Evolutionary conservation across 2,113 vertebrate species (phyloP), one percentile per base, ranked within the genome.

Genomic region (Oriolus oriolus): DNA sequence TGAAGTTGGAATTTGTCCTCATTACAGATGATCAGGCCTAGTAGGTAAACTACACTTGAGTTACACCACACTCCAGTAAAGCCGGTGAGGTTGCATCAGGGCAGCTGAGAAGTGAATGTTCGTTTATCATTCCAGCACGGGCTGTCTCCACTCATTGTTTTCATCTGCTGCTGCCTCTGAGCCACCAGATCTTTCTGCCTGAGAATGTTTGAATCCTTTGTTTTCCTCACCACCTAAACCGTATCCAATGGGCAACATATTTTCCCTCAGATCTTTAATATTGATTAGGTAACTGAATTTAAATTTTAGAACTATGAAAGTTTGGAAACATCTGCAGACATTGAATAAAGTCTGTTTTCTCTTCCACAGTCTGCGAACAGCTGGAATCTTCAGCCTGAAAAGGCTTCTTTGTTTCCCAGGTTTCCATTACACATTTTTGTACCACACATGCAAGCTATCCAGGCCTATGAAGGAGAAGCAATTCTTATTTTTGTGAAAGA

Each of bases 351-450:
- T 96, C 83, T 96, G 85, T 86, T 96, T 93, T 97, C 79, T 83
- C 92, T 94, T 95, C 79, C 73, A 90, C 82, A 92, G 95, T 89
- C 93, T 93, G 92, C 0, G 11, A 96, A 96, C 96, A 96, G 96
- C 96, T 96, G 96, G 93, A 96, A 90, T 95, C 83, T 79, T 94
- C 76, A 57, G 85, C 54, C 60, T 94, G 85, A 97, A 96, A 97
- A 95, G 94, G 30, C 47, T 90, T 90, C 95, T 95, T 97, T 96
- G 90, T 97, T 95, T 84, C 93, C 82, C 69, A 92, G 83, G 68
- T 96, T 97, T 97, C 96, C 95, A 94, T 96, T 97, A 96, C 96
- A 96, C 84, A 91, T 94, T 95, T 91, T 91, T 89, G 81, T 82
- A 96, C 89, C 87, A 96, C 89, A 95, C 85, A 93, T 93, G 88